These are phyloP conservation scores for Poeciliopsis paucimaculata DNA, from an alignment of 2,797 vertebrate genomes.

Conservation along the genomic window DNA sequence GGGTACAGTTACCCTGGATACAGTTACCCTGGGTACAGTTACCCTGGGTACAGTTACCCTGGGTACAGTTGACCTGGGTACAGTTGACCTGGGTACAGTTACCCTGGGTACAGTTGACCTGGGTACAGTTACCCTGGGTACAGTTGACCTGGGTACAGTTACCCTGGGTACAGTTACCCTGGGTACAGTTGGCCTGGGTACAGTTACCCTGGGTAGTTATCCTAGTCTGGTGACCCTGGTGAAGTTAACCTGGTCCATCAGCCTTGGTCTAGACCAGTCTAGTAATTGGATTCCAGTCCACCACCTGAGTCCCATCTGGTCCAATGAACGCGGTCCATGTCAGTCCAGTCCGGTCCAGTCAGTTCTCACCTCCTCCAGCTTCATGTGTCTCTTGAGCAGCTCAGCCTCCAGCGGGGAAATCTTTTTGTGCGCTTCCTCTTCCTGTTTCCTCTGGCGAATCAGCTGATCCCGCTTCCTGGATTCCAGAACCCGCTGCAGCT, in stretches of 20 bases:
- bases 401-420: conserved; percentile 95
- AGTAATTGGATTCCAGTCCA: no score
- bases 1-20: no score
- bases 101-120: no score
- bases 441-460: conserved; percentile 88
- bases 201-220: no score
- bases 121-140: not conserved
- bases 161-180: no score
- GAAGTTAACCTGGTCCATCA: no score
- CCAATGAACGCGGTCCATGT: not conserved
- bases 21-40: not conserved
- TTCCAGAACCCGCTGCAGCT: conserved; percentile 93
- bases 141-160: no score
- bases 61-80: no score
- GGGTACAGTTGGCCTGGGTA: no score
- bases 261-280: no score
- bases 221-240: no score
- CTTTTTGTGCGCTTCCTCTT: conserved; percentile 89
- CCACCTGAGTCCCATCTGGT: not conserved
- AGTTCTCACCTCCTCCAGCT: conserved; percentile 87
- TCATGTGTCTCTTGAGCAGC: conserved; percentile 89
- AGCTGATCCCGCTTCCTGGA: conserved; percentile 90
- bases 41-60: not conserved
- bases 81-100: no score
- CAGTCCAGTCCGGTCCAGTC: not conserved